Evolutionary conservation across 2,888 invertebrate species (phyloP), one percentile per base, ranked within the genome.

Genomic region (Drepana falcataria): DNA sequence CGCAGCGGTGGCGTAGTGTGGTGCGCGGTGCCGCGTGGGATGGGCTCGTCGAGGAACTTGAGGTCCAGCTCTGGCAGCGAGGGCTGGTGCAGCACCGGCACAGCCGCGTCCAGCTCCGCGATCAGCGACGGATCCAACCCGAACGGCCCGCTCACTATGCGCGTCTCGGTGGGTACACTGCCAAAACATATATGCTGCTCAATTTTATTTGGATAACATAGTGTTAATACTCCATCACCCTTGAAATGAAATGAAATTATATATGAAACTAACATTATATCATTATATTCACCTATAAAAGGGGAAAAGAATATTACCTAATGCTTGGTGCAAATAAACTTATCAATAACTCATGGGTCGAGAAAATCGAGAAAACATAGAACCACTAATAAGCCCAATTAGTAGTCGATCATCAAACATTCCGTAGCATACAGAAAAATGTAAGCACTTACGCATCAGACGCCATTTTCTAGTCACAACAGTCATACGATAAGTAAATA

Each of bases 111-210:
- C 52, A 96, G 91, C 65, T 93, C 93, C 40, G 93, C 93, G 65
- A 96, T 92, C 59, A 95, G 89, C 56, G 94, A 93, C 33, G 94
- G 93, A 79, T 97, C 96, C 51, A 97, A 88, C 0, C 95, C 93
- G 81, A 96, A 97, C 35, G 96, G 96, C 34, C 96, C 96, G 0
- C 93, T 90, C 3, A 93, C 78, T 49, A 93, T 85, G 35, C 83
- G 79, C 7, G 90, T 87, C 58, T 87, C 89, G 1, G 84, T 81
- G 35, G 87, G 81, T 49, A 80, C 81, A 33, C 92, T 92, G 34
- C 7, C n/a, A 41, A 33, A 6, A 37, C 37, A 37, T 5, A 21
- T 21, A 21, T 21, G 21, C 21, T 21, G 21, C 21, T 21, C 21
- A 21, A 21, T 21, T 21, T 21, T 21, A 21, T 21, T 21, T 21